Conservation (phyloP, 2,797 vertebrate species). For the Lepus oiostolus region DNA sequence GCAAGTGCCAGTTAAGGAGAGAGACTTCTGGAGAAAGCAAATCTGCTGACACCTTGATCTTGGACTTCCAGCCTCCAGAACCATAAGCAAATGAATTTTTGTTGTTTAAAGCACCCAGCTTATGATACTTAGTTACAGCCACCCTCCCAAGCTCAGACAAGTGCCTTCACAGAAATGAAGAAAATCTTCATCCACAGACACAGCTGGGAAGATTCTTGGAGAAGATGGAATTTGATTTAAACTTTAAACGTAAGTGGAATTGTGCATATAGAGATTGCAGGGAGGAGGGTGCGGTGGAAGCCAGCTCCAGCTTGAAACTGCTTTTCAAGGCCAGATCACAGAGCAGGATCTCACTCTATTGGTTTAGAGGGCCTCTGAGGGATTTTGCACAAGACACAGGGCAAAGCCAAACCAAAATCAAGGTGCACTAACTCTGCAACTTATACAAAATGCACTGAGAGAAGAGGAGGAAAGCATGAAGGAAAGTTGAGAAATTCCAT, state of each 20-base stretch:
- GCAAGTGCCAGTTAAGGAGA: not conserved
- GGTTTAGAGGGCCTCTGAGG: not conserved
- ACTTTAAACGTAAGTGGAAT: not conserved
- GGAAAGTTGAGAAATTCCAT: not conserved
- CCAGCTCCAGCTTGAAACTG: not conserved
- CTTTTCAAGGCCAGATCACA: not conserved
- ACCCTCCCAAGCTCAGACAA: not conserved
- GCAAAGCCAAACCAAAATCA: not conserved
- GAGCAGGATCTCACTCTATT: too few relatives aligned
- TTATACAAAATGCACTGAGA: not conserved
- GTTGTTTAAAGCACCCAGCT: not conserved
- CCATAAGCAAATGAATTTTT: not conserved
- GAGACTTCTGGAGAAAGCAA: not conserved
- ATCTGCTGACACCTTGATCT: not conserved
- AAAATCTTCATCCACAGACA: not conserved
- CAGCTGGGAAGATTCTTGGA: not conserved
- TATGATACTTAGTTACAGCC: not conserved
- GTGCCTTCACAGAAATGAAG: not conserved
- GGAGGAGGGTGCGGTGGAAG: not conserved
- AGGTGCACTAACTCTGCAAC: not conserved
- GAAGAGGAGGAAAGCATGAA: not conserved
- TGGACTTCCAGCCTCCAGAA: not conserved
- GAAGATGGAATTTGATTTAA: not conserved
- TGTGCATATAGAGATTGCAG: not conserved
- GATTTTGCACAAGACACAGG: not conserved